Evolutionary conservation across 2,888 invertebrate species (phyloP), one percentile per base, ranked within the genome.

Genomic region (Xanthia togata): DNA sequence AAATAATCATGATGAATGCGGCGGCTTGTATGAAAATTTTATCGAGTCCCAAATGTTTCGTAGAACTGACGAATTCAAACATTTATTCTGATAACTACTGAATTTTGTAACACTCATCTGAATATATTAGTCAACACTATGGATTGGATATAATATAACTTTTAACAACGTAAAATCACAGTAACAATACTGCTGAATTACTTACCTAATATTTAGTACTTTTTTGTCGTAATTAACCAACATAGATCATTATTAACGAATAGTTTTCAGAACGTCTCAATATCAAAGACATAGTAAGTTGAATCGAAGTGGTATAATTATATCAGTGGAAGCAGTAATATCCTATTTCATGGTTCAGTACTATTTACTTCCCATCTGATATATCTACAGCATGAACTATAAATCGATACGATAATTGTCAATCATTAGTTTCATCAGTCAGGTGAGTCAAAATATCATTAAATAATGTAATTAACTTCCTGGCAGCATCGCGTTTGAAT

Each of bases 351-450:
- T 69, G 65, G 68, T 59, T 71, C 70, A 69, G 47, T 81, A 69
- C 67, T 20, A 44, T 76, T 81, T 64, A 69, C 17, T 57, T 73
- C 44, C 38, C 26, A 69, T 73, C 57, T 47, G 23, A 53, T 50
- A 44, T 65, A 26, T 3, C 31, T 59, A 64, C 35, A 59, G 69
- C 63, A 50, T 73, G 35, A 63, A 62, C 67, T 73, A 74, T 73
- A 79, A 67, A 79, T 81, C 65, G 65, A 77, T 69, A 69, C 76
- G 71, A 81, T 88, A 84, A 90, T 84, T 85, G 83, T 84, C 87
- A 87, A 84, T 88, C 83, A 88, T 87, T 87, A 83, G 79, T 83
- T 82, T 87, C 82, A 90, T 89, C 82, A 84, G 73, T 83, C 84
- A 83, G 74, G 81, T 79, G 63, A 73, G 77, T 69, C 86, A 81